Conservation (phyloP, 64 coral and sea anemone genomes). For the Platygyra sinensis region DNA sequence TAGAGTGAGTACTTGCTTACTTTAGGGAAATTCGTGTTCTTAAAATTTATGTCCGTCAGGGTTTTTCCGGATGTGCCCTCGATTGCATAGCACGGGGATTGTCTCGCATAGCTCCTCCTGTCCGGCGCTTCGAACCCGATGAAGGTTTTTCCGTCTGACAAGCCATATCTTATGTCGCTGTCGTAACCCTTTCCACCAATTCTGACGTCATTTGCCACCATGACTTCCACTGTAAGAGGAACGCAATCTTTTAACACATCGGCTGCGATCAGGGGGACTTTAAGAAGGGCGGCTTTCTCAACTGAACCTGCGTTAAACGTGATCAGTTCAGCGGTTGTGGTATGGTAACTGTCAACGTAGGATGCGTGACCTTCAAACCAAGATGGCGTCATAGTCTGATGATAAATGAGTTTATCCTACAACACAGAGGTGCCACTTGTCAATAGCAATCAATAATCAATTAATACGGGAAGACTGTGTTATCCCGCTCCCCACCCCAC, state of each 20-base stretch:
- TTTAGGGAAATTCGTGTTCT: neutral
- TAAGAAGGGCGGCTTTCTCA: neutral
- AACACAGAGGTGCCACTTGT: neutral
- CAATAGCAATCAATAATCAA: neutral
- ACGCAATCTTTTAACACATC: neutral
- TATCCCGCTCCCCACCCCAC: no score
- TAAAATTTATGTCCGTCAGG: neutral
- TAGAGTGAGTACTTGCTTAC: slow-evolving; percentile 2
- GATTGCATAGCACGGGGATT: neutral
- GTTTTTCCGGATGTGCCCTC: neutral
- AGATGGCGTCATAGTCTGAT: slow-evolving; percentile 28
- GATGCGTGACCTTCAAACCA: slow-evolving; percentile 27
- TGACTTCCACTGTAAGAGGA: slow-evolving; percentile 19
- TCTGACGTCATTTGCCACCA: slow-evolving; percentile 19
- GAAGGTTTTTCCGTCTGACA: slow-evolving; percentile 12
- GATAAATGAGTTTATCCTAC: neutral
- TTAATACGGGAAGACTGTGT: neutral
- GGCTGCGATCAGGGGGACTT: neutral
- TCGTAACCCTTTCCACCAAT: slow-evolving; percentile 6
- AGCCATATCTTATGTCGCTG: slow-evolving; percentile 35
- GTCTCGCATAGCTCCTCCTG: neutral
- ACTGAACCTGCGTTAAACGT: slow-evolving; percentile 2
- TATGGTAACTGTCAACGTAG: neutral
- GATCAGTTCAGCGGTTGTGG: neutral
- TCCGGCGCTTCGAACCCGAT: slow-evolving; percentile 15